These are phyloP conservation scores for Pachypanchax playfairii DNA, from an alignment of 2,113 vertebrate species.

Conservation along the genomic window DNA sequence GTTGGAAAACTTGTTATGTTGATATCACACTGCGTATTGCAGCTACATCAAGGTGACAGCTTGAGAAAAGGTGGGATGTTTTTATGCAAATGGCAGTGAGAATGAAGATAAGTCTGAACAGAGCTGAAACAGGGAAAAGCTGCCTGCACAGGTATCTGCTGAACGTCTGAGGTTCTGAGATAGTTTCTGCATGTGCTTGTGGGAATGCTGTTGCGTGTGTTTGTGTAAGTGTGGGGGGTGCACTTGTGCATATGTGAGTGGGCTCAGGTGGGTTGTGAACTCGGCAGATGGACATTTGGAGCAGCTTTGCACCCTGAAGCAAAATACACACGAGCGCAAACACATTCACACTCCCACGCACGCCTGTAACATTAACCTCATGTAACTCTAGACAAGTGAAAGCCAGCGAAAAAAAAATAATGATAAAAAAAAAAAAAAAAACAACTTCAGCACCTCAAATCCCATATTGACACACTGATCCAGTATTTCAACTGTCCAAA, in stretches of 20 bases:
- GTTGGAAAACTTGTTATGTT: slow-evolving; percentile 73
- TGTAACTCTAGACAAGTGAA: slow-evolving; percentile 56
- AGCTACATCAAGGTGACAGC: slow-evolving; percentile 70
- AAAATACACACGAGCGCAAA: slow-evolving; percentile 48
- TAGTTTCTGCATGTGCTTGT: slow-evolving; percentile 7
- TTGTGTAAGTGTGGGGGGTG: slow-evolving; percentile 6
- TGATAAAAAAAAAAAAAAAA: slow-evolving; percentile 41
- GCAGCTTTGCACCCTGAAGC: slow-evolving; percentile 77
- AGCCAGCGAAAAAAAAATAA: slow-evolving; percentile 46
- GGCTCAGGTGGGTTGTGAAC: slow-evolving; percentile 79
- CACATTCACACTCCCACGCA: slow-evolving; percentile 51
- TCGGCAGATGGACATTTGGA: slow-evolving; percentile 80
- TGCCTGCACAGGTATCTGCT: slow-evolving; percentile 24
- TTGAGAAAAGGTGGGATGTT: slow-evolving; percentile 65
- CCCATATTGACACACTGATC: slow-evolving; percentile 49
- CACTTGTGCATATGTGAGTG: slow-evolving; percentile 50
- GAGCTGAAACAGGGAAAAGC: slow-evolving; percentile 14
- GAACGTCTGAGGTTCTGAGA: slow-evolving; percentile 19
- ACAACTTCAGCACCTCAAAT: slow-evolving; percentile 57
- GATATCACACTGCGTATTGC: slow-evolving; percentile 65
- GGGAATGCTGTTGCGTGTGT: slow-evolving; percentile 23
- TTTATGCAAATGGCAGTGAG: slow-evolving; percentile 58
- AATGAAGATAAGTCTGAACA: slow-evolving; percentile 29
- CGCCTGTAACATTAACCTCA: slow-evolving; percentile 67
- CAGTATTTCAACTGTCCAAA: slow-evolving; percentile 64